phyloP scores from a whole-genome alignment of 1,140 invertebrate genomes.

The Drosophila pachea region DNA sequence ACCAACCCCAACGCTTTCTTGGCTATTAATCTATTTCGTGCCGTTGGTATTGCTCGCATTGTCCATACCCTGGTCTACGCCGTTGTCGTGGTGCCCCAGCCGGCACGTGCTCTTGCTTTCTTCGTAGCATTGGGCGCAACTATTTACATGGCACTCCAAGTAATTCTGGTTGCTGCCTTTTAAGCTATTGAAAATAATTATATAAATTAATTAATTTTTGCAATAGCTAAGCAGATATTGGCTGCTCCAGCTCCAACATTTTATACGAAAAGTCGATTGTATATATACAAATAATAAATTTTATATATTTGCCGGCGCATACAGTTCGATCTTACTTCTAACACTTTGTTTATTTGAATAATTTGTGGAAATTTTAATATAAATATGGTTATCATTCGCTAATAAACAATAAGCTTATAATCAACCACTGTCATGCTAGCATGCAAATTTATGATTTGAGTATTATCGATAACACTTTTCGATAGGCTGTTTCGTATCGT shows the following conservation, averaged over 20 bases:
- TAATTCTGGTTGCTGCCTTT: conserved; percentile 77
- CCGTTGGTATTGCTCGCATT: conserved; percentile 82
- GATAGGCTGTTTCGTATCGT: background rate
- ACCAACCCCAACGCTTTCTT: conserved; percentile 80
- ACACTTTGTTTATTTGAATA: too few relatives aligned
- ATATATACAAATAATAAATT: background rate
- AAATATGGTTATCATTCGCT: too few relatives aligned
- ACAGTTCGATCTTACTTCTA: background rate
- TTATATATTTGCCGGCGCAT: background rate
- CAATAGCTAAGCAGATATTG: background rate
- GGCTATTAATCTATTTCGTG: conserved; percentile 82
- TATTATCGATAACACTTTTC: too few relatives aligned
- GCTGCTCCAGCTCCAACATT: background rate
- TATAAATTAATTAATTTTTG: background rate
- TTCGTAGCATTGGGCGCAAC: conserved; percentile 79
- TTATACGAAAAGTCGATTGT: background rate
- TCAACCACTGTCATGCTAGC: too few relatives aligned
- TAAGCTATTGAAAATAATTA: conserved; percentile 73
- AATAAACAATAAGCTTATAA: too few relatives aligned
- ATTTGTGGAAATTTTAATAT: too few relatives aligned
- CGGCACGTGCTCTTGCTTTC: conserved; percentile 81
- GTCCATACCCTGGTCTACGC: conserved; percentile 83
- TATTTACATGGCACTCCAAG: conserved; percentile 80
- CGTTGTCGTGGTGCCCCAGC: conserved; percentile 81
- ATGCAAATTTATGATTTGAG: too few relatives aligned